phyloP scores from a whole-genome alignment of 2,888 invertebrate species.

The Phorcus lineatus region DNA sequence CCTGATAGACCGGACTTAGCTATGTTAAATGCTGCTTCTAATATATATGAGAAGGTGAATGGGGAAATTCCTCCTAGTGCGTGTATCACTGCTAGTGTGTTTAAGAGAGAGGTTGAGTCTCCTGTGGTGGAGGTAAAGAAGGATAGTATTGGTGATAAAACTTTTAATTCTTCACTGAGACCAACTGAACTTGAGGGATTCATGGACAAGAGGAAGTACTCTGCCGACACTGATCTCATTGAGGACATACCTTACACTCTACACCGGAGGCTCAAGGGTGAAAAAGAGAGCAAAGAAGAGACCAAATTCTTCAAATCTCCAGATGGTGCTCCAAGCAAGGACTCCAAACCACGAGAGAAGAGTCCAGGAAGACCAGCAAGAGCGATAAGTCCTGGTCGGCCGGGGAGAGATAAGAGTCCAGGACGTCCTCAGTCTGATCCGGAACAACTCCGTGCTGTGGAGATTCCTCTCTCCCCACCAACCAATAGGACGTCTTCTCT shows the following conservation, averaged over 20 bases:
- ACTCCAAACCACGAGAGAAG: constrained; percentile 21
- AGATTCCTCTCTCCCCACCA: constrained; percentile 23
- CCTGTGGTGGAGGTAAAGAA: neutral
- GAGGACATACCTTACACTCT: constrained; percentile 73
- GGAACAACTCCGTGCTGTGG: constrained; percentile 35
- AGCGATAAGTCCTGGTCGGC: neutral
- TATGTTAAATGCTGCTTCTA: neutral
- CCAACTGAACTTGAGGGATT: neutral
- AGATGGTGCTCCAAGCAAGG: constrained; percentile 16
- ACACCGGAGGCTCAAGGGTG: constrained; percentile 56
- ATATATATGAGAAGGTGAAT: constrained; percentile 9
- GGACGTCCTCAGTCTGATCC: constrained; percentile 38
- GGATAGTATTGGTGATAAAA: neutral
- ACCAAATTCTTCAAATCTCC: constrained; percentile 41
- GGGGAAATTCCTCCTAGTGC: constrained; percentile 39
- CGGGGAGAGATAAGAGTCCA: neutral
- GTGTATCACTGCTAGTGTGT: constrained; percentile 46
- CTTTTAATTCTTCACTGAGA: constrained; percentile 18
- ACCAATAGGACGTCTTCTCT: constrained; percentile 43
- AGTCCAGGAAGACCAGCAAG: constrained; percentile 30
- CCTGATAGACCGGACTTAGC: constrained; percentile 18
- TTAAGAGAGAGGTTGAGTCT: constrained; percentile 22
- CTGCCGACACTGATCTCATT: constrained; percentile 56
- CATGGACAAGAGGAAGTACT: constrained; percentile 21
- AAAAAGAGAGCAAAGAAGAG: constrained; percentile 39